phyloP scores from a whole-genome alignment of 2,113 vertebrate genomes.

The Amazona vittata region DNA sequence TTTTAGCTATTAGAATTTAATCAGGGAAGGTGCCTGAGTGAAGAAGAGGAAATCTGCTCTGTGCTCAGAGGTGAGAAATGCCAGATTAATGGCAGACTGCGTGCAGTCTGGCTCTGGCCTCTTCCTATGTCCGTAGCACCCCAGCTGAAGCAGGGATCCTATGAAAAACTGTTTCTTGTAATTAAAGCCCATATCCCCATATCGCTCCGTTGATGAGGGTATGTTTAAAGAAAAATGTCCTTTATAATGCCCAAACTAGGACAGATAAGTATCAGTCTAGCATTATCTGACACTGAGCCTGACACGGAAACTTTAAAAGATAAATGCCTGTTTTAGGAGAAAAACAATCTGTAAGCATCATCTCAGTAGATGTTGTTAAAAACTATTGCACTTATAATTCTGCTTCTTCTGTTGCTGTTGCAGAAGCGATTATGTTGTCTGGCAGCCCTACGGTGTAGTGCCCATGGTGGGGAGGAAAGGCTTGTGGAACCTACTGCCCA shows the following conservation, averaged over 20 bases:
- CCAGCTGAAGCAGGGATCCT: background rate
- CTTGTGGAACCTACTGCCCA: background rate
- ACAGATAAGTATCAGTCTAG: background rate
- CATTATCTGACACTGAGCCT: background rate
- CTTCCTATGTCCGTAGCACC: accelerated
- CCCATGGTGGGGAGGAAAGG: accelerated
- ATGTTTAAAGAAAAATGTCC: background rate
- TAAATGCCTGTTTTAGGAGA: background rate
- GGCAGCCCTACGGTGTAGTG: accelerated
- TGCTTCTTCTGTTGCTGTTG: background rate
- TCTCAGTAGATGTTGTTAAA: background rate
- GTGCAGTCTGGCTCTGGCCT: background rate
- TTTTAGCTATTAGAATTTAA: background rate
- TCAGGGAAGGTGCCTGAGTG: background rate
- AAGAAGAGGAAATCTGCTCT: background rate
- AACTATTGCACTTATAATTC: background rate
- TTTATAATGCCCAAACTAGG: background rate
- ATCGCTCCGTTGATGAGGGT: background rate
- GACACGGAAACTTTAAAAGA: background rate
- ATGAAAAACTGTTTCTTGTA: background rate
- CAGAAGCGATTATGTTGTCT: accelerated
- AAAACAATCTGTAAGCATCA: background rate
- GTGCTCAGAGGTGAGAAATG: background rate
- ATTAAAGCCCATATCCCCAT: background rate
- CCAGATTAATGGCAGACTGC: background rate